These are phyloP conservation scores for Plusia festucae DNA, from an alignment of 2,888 invertebrate species.

Conservation along the genomic window DNA sequence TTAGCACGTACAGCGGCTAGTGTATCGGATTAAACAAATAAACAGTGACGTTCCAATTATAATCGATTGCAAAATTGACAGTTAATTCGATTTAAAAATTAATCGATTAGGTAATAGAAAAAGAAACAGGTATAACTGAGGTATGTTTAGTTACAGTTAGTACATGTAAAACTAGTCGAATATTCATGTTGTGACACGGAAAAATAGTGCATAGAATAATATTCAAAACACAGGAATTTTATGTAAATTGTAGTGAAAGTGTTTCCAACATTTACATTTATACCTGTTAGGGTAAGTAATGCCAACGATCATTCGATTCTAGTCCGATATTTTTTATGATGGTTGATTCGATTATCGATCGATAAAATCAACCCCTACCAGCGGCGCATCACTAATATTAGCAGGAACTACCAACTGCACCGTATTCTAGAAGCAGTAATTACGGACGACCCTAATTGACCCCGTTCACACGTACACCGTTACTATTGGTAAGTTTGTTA, in stretches of 20 bases:
- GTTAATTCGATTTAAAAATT: conserved; percentile 23
- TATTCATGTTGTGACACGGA: no score
- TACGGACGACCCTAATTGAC: conserved; percentile 61
- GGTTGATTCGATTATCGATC: background rate
- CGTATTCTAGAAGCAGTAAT: conserved; percentile 47
- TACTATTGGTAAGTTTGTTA: conserved; percentile 48
- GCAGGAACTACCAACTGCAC: conserved; percentile 30
- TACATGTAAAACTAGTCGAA: no score
- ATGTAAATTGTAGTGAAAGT: no score
- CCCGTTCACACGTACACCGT: conserved; percentile 63
- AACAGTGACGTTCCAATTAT: conserved; percentile 21
- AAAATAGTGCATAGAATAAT: no score
- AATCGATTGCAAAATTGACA: conserved; percentile 36
- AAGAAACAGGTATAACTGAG: conserved; percentile 3
- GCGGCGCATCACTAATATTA: conserved; percentile 31
- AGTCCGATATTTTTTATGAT: no score
- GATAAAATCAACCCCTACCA: conserved; percentile 1
- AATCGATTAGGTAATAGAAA: conserved; percentile 30
- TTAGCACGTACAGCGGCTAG: conserved; percentile 33
- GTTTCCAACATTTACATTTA: no score
- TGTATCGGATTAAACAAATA: conserved; percentile 12
- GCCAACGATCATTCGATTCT: no score
- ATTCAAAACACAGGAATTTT: no score
- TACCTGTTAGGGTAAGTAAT: no score
- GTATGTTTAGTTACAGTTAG: no score